A percentile compares a stretch with the other conserved stretches of the same genome.
Evolutionary conservation across 2,113 vertebrate genomes (phyloP).

Genomic region (Bagarius yarrelli): DNA sequence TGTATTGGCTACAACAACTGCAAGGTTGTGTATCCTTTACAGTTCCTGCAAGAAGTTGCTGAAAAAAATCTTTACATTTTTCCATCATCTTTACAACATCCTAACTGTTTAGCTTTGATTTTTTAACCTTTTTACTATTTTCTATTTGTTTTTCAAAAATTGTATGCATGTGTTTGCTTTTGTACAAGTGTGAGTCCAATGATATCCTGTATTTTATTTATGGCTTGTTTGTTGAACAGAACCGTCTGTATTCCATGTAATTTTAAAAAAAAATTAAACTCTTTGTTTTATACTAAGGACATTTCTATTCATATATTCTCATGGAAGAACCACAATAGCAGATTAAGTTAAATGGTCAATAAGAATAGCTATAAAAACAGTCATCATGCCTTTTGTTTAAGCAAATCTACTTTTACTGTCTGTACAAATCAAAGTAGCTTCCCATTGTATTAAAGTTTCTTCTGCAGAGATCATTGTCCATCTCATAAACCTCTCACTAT

Average conservation of each 20-base stretch:
- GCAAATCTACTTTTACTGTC: slow-evolving; percentile 64
- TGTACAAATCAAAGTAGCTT: slow-evolving; percentile 59
- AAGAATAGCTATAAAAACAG: slow-evolving; percentile 58
- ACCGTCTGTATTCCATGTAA: no score
- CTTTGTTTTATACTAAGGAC: background rate
- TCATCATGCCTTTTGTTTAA: slow-evolving; percentile 65
- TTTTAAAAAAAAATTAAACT: no score
- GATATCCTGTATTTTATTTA: no score
- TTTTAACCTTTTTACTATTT: slow-evolving; percentile 72
- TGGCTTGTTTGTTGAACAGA: no score
- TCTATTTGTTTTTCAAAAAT: slow-evolving; percentile 48
- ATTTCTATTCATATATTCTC: slow-evolving; percentile 42
- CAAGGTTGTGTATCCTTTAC: slow-evolving; percentile 16
- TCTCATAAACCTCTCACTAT: background rate
- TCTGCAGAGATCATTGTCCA: slow-evolving; percentile 2
- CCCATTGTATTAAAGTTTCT: slow-evolving; percentile 44
- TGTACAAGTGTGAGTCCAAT: background rate
- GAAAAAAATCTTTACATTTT: no score
- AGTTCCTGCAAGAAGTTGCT: slow-evolving; percentile 64
- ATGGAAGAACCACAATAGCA: slow-evolving; percentile 59
- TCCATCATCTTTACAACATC: slow-evolving; percentile 56
- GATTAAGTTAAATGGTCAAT: slow-evolving; percentile 64
- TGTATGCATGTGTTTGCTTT: slow-evolving; percentile 25
- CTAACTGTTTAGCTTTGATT: slow-evolving; percentile 62
- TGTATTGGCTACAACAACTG: background rate